Base-by-base conservation (phyloP, 2,888 invertebrate species). In the Lepas anatifera region DNA sequence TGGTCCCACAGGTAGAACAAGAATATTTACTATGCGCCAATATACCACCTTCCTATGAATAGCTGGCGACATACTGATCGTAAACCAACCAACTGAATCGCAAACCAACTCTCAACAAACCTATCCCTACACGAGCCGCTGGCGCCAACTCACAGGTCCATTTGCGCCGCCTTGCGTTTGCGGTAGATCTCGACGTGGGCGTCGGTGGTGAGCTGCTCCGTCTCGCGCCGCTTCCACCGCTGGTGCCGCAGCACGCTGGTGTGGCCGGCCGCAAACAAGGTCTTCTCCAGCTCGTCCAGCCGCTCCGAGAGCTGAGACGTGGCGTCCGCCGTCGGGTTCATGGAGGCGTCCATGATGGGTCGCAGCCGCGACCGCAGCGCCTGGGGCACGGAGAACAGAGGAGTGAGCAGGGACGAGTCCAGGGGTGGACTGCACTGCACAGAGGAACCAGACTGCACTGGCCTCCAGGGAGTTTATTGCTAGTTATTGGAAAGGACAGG, bases 291-390 rank as follows among this genome's bases (percentile, higher is more conserved):
- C 32, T 58, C 58, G 58, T 58, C 58, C 58, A 58, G 58, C 18
- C 18, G 7, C 16, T 29, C 32, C 2, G 58, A 7, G 13, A 58
- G 3, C 4, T n/a, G 2, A 16, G 58, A 32, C 58, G 22, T 58
- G 58, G 29, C 58, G 58, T 58, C 58, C 18, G 32, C 58, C 29
- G 58, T 32, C 2, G 22, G 58, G 58, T 58, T 58, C 58, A 58
- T 58, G 32, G 58, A 32, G 32, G 58, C 58, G 58, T 58, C 58
- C 58, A 58, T 58, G 58, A 58, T 58, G 58, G 32, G 58, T 2
- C 58, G 58, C 58, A 58, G 58, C 3, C 58, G 58, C 2, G 58
- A 58, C 18, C 58, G 58, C 32, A 58, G 32, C 16, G 58, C 32
- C 58, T 58, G n/a, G n/a, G n/a, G n/a, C n/a, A n/a, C n/a, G n/a